Conservation (phyloP, 1,140 invertebrate species). For the Conopomorpha cramerella region DNA sequence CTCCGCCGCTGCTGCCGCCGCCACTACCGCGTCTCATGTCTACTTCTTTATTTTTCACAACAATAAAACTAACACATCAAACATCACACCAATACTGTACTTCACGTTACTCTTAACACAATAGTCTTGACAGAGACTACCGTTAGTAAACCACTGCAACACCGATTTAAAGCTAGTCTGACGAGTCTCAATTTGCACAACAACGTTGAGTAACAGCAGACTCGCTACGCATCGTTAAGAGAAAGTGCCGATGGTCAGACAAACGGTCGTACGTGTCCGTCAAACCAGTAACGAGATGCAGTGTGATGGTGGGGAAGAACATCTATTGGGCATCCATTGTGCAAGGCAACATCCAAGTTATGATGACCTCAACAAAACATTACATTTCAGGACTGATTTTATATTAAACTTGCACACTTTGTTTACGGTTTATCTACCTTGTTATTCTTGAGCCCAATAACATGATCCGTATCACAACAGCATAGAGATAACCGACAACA, state of each 20-base stretch:
- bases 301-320: constrained; percentile 21
- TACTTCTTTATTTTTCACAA: constrained; percentile 47
- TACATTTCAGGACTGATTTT: too few relatives aligned
- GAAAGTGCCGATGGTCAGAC: constrained; percentile 42
- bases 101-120: constrained; percentile 15
- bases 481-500: too few relatives aligned
- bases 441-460: too few relatives aligned
- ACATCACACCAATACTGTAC: constrained; percentile 20
- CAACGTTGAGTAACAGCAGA: constrained; percentile 34
- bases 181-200: constrained; percentile 25
- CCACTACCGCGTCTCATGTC: constrained; percentile 29
- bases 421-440: too few relatives aligned
- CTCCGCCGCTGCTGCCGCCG: constrained; percentile 19
- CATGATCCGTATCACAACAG: too few relatives aligned
- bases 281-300: constrained; percentile 23
- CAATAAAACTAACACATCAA: constrained; percentile 32
- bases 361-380: too few relatives aligned
- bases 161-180: too few relatives aligned
- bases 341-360: too few relatives aligned
- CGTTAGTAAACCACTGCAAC: constrained; percentile 26
- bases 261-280: constrained; percentile 26
- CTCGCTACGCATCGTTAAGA: constrained; percentile 39
- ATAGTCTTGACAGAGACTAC: constrained; percentile 19
- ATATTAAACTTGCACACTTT: too few relatives aligned
- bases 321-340: constrained; percentile 6